Percentiles rank a stretch among this genome's conserved stretches.
These are phyloP conservation scores for Pterocles gutturalis DNA, from an alignment of 2,113 vertebrate species.

Conservation along the genomic window DNA sequence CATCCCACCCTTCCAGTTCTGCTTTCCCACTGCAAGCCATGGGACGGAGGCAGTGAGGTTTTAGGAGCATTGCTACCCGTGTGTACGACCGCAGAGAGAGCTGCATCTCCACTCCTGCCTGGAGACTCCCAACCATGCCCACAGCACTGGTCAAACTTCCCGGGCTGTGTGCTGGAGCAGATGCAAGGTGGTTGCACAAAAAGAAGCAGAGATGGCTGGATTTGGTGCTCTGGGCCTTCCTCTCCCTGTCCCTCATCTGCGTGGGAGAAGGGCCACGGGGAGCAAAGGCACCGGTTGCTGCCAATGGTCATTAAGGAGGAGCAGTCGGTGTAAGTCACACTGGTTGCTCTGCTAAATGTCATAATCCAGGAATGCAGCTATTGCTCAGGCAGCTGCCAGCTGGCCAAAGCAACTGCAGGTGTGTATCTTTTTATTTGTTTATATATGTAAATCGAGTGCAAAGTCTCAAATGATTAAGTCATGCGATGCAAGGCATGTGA, in stretches of 20 bases:
- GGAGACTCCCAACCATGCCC: background rate
- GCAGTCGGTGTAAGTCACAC: background rate
- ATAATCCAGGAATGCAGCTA: conserved; percentile 27
- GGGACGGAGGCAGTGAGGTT: background rate
- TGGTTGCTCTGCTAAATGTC: background rate
- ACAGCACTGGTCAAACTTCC: background rate
- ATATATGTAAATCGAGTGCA: conserved; percentile 37
- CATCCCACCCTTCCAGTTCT: background rate
- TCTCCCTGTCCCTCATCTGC: background rate
- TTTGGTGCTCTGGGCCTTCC: background rate
- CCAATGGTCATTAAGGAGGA: background rate
- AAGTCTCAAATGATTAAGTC: conserved; percentile 20
- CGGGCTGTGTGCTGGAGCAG: background rate
- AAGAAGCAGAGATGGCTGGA: background rate
- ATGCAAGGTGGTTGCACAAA: background rate
- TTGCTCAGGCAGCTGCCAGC: background rate
- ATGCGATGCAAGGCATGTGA: conserved; percentile 21
- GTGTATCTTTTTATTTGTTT: conserved; percentile 46
- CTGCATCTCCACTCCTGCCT: background rate
- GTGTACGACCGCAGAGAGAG: accelerated
- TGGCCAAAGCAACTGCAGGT: conserved; percentile 9
- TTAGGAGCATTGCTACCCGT: background rate
- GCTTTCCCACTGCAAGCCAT: background rate
- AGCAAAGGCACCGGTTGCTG: background rate
- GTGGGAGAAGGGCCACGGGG: background rate